Evolutionary conservation across 2,797 vertebrate genomes (phyloP), one percentile per base, ranked within the genome.

Genomic region (Serranus cabrilla): DNA sequence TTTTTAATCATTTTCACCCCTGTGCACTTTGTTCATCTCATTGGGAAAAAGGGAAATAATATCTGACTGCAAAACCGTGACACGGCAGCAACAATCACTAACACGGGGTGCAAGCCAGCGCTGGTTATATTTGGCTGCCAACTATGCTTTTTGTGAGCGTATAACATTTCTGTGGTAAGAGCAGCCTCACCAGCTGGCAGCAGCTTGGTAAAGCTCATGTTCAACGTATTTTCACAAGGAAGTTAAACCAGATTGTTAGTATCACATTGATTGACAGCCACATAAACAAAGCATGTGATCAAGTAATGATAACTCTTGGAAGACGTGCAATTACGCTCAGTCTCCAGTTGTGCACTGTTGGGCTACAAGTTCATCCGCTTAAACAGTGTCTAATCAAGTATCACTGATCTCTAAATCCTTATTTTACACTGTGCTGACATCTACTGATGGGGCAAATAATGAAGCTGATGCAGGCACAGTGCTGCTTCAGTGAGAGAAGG

Each of bases 391-490:
- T 20, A 49, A 67, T 60, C 31, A 43, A 47, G 21, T 2, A 5
- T 5, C 8, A 47, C 27, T 70, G 16, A 55, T 31, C 16, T 12
- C 6, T 11, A 10, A 58, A 27, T 46, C 17, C 3, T 20, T 73
- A 37, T 58, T 82, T 82, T 64, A 72, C 74, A 17, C 72, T 49
- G 27, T 71, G 82, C 76, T 92, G 91, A 92, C 93, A 90, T 74
- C 91, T 93, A 84, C 82, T 92, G 93, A 77, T 71, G 11, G 80
- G 84, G 89, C 49, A 88, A 16, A 83, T 85, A 74, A 74, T 65
- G 43, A 55, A 83, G 56, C 21, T 37, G 13, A 31, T 40, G 55
- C 43, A 57, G 25, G 13, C 9, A 57, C 5, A 11, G 1, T 31
- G 37, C 7, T 39, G n/a, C n/a, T 54, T 54, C 9, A 62, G 0